These are phyloP conservation scores for Rhinogobio ventralis DNA, from an alignment of 2,797 vertebrate species.

Conservation along the genomic window DNA sequence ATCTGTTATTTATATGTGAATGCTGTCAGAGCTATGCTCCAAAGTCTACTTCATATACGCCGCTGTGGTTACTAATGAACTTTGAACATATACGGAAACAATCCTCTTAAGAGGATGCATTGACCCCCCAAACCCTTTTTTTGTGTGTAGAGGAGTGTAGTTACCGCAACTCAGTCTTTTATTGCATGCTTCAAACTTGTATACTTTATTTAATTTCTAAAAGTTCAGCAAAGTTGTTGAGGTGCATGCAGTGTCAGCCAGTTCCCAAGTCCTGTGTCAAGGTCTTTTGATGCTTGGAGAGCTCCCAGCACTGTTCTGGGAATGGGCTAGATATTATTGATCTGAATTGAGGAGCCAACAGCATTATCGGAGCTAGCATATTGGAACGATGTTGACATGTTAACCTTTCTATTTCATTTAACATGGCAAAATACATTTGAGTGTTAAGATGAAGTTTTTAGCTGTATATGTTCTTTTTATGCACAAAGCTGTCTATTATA, in stretches of 20 bases:
- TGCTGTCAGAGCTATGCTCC: slow-evolving; percentile 20
- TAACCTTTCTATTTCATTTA: slow-evolving; percentile 55
- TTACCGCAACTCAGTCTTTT: slow-evolving; percentile 23
- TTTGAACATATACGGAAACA: background rate
- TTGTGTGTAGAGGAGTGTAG: background rate
- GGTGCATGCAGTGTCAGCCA: slow-evolving; percentile 52
- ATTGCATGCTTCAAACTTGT: slow-evolving; percentile 18
- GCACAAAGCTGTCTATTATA: slow-evolving; percentile 26
- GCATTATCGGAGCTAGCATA: slow-evolving; percentile 47
- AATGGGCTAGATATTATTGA: slow-evolving; percentile 58
- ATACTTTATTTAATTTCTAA: slow-evolving; percentile 46
- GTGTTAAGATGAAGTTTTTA: slow-evolving; percentile 14
- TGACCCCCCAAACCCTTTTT: background rate
- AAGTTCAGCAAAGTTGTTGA: slow-evolving; percentile 43
- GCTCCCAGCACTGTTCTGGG: slow-evolving; percentile 57
- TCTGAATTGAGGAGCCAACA: slow-evolving; percentile 52
- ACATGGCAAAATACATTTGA: slow-evolving; percentile 16
- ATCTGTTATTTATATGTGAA: slow-evolving; percentile 26
- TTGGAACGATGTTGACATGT: slow-evolving; percentile 51
- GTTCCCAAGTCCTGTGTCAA: slow-evolving; percentile 57
- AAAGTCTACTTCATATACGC: slow-evolving; percentile 52
- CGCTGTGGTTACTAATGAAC: slow-evolving; percentile 61
- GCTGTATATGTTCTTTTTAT: background rate
- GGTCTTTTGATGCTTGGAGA: slow-evolving; percentile 60
- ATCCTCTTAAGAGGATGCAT: background rate